A percentile compares a stretch with the other conserved stretches of the same genome.
Evolutionary conservation across 2,113 vertebrate species (phyloP).

Genomic region (Ageneiosus marmoratus): DNA sequence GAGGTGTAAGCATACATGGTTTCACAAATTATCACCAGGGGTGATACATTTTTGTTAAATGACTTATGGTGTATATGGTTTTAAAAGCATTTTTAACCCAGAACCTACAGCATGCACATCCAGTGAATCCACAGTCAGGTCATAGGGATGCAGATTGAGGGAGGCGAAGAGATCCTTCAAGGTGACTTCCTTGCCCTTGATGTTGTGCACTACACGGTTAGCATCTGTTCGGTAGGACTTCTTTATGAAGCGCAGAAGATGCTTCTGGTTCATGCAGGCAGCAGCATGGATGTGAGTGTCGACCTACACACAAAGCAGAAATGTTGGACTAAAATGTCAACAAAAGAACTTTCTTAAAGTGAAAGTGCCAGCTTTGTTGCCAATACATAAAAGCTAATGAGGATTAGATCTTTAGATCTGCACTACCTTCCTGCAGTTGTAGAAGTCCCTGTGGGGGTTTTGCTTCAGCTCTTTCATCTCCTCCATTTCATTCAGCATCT

Average conservation of each 20-base stretch:
- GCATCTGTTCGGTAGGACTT: slow-evolving; percentile 82
- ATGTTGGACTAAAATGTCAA: neutral
- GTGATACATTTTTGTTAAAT: neutral
- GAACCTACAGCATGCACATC: slow-evolving; percentile 93
- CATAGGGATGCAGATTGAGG: slow-evolving; percentile 89
- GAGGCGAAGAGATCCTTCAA: slow-evolving; percentile 85
- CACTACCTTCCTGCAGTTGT: slow-evolving; percentile 94
- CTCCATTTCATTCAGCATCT: slow-evolving; percentile 98
- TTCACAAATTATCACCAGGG: neutral
- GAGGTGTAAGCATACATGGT: neutral
- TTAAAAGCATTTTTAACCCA: too few species aligned
- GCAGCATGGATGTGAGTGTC: slow-evolving; percentile 98
- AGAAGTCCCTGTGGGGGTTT: slow-evolving; percentile 96
- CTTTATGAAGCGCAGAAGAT: slow-evolving; percentile 98
- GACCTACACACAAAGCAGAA: slow-evolving; percentile 73
- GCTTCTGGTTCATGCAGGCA: slow-evolving; percentile 99
- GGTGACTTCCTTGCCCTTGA: slow-evolving; percentile 83
- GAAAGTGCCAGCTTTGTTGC: neutral
- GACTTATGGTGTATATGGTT: neutral
- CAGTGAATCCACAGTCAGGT: slow-evolving; percentile 95
- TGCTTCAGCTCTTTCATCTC: slow-evolving; percentile 93
- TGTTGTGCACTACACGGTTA: slow-evolving; percentile 80
- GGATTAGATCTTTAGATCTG: neutral
- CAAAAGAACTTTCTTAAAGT: neutral
- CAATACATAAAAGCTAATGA: neutral